Conservation (phyloP, 2,797 vertebrate genomes). For the Poecilia gillii region DNA sequence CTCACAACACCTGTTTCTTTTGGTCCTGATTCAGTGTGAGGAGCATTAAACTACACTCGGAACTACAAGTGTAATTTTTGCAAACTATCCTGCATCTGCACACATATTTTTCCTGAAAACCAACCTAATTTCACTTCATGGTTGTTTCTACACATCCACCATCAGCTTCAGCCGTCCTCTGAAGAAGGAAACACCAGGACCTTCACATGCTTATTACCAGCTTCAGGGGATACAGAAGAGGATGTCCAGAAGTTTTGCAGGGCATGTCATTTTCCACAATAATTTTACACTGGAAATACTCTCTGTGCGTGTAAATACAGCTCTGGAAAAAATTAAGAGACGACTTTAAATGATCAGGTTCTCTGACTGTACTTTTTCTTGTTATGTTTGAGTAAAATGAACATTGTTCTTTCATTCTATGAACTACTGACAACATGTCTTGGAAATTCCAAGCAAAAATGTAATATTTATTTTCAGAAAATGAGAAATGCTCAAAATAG, state of each 20-base stretch:
- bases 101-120: not conserved
- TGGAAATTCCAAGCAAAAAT: too few relatives aligned
- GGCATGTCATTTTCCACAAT: not conserved
- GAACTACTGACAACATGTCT: too few relatives aligned
- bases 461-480: too few relatives aligned
- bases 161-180: not conserved
- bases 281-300: not conserved
- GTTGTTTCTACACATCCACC: not conserved
- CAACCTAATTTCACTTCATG: not conserved
- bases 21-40: not conserved
- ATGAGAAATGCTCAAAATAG: too few relatives aligned
- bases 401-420: too few relatives aligned
- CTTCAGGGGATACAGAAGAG: not conserved
- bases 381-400: too few relatives aligned
- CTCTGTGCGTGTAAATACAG: not conserved
- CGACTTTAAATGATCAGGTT: too few relatives aligned
- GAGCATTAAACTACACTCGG: not conserved
- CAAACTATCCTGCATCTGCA: not conserved
- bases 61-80: not conserved
- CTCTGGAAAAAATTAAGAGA: too few relatives aligned
- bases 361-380: too few relatives aligned
- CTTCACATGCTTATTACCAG: not conserved
- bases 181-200: not conserved
- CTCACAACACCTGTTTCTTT: not conserved
- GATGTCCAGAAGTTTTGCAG: not conserved